Evolutionary conservation across 2,113 vertebrate species (phyloP).

Genomic region (Stomatorhinus ivindoensis): DNA sequence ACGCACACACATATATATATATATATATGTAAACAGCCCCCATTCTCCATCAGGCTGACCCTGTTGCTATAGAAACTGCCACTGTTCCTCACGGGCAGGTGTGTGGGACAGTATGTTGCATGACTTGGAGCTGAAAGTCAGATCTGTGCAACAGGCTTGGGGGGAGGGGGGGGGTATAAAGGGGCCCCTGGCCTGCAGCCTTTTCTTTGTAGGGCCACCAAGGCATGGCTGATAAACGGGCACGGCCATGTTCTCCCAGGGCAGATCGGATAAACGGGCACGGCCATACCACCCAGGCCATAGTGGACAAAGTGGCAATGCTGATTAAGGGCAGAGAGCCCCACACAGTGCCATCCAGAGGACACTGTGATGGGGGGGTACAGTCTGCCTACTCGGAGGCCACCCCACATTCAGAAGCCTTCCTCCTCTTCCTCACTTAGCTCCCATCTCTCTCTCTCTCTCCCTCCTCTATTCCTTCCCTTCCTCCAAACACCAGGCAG

Average conservation of each 20-base stretch:
- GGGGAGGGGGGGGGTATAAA: conserved; percentile 9
- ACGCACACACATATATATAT: no score
- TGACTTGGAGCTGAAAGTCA: conserved; percentile 54
- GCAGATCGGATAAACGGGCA: not conserved
- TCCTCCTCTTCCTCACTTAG: conserved; percentile 21
- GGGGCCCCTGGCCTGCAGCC: not conserved
- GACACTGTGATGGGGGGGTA: not conserved
- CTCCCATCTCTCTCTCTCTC: conserved; percentile 36
- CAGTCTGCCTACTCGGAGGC: not conserved
- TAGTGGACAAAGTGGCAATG: not conserved
- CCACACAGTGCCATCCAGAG: not conserved
- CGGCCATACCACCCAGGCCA: not conserved
- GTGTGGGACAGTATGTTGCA: conserved; percentile 64
- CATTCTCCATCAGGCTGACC: conserved; percentile 59
- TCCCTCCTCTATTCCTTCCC: conserved; percentile 47
- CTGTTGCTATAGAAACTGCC: conserved; percentile 67
- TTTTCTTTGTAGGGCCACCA: not conserved
- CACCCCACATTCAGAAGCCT: conserved; percentile 10
- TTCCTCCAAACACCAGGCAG: conserved; percentile 79
- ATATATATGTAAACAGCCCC: conserved; percentile 38
- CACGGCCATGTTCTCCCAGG: not conserved
- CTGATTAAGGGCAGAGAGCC: not conserved
- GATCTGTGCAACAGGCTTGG: conserved; percentile 53
- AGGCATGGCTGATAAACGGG: not conserved
- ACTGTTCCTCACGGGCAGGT: conserved; percentile 63